Evolutionary conservation across 2,888 invertebrate genomes (phyloP).

Genomic region (Brachypterus glaber): DNA sequence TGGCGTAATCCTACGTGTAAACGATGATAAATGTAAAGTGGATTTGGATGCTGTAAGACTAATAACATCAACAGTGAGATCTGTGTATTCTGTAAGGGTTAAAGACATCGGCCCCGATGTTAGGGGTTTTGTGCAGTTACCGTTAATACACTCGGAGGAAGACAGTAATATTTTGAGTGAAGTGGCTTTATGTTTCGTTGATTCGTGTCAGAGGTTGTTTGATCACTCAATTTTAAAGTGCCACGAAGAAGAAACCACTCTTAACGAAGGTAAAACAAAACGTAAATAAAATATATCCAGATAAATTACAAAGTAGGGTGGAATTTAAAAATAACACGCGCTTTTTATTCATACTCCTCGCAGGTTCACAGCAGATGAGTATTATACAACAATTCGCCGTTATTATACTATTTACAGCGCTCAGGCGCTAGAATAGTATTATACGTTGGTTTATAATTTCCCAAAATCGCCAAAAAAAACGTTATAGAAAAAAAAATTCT

Average conservation of each 20-base stretch:
- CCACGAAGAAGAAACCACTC: slow-evolving; percentile 37
- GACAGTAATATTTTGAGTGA: slow-evolving; percentile 26
- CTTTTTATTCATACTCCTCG: too few species aligned
- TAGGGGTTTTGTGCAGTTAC: slow-evolving; percentile 62
- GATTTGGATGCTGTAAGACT: slow-evolving; percentile 58
- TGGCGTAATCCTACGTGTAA: slow-evolving; percentile 55
- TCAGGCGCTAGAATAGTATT: too few species aligned
- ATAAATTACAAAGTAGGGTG: too few species aligned
- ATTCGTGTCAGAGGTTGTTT: slow-evolving; percentile 47
- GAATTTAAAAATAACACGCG: too few species aligned
- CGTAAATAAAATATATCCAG: background rate
- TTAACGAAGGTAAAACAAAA: slow-evolving; percentile 13
- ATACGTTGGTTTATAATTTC: too few species aligned
- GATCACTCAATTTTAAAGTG: slow-evolving; percentile 47
- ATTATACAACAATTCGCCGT: too few species aligned
- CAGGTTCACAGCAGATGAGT: too few species aligned
- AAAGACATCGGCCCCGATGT: slow-evolving; percentile 60
- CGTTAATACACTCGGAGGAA: slow-evolving; percentile 31
- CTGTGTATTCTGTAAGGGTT: slow-evolving; percentile 59
- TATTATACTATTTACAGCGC: too few species aligned
- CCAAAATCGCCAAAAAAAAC: too few species aligned
- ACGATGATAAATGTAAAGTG: slow-evolving; percentile 45
- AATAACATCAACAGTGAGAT: slow-evolving; percentile 50
- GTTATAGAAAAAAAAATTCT: too few species aligned
- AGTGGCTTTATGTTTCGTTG: slow-evolving; percentile 48